Evolutionary conservation across 2,888 invertebrate genomes (phyloP).

Genomic region (Lapara coniferarum): DNA sequence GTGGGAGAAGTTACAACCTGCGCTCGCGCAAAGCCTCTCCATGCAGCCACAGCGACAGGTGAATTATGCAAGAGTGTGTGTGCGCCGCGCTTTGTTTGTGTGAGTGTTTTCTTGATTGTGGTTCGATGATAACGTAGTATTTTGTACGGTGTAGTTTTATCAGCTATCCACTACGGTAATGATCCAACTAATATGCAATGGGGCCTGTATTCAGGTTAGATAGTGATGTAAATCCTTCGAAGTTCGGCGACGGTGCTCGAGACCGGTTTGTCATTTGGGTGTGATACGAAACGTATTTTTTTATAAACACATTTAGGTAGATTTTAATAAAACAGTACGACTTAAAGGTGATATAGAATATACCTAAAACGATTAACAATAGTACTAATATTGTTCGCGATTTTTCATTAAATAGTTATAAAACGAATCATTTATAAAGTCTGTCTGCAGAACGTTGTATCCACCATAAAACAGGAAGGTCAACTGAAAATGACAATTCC

Average conservation of each 20-base stretch:
- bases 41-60: constrained; percentile 77
- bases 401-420: too few species aligned
- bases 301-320: too few species aligned
- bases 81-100: constrained; percentile 55
- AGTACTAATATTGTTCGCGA: too few species aligned
- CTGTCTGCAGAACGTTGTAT: too few species aligned
- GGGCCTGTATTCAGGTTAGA: constrained; percentile 51
- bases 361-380: too few species aligned
- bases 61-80: constrained; percentile 72
- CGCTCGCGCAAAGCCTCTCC: constrained; percentile 74
- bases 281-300: too few species aligned
- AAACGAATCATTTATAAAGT: too few species aligned
- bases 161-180: constrained; percentile 53
- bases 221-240: constrained; percentile 43
- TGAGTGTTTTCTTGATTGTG: constrained; percentile 69
- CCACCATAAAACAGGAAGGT: too few species aligned
- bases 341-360: too few species aligned
- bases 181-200: constrained; percentile 53
- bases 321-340: too few species aligned
- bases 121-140: constrained; percentile 76
- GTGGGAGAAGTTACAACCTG: constrained; percentile 77
- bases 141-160: constrained; percentile 68
- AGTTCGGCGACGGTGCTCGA: constrained; percentile 40
- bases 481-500: too few species aligned
- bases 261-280: not conserved